These are phyloP conservation scores for Melanerpes formicivorus DNA, from an alignment of 2,113 vertebrate genomes.

Conservation along the genomic window DNA sequence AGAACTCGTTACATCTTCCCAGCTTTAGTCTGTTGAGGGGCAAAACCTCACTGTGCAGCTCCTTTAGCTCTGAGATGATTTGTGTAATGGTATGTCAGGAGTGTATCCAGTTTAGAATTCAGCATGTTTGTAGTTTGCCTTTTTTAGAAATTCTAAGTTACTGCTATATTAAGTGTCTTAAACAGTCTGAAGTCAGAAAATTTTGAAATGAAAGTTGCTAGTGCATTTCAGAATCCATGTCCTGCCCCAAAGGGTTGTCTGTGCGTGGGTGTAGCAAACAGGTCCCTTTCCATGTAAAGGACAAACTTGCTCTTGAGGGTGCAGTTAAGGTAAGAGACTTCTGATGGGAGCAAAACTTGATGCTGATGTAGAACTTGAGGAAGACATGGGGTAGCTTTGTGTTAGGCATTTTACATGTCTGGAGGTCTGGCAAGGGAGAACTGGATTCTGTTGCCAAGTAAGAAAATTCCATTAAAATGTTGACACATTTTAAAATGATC, in stretches of 20 bases:
- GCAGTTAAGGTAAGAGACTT: not conserved
- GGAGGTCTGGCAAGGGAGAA: not conserved
- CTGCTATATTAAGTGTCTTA: not conserved
- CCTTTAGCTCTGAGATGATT: not conserved
- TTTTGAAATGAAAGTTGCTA: not conserved
- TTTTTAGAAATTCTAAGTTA: not conserved
- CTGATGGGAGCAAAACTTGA: not conserved
- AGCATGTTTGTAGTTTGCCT: not conserved
- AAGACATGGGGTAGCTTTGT: not conserved
- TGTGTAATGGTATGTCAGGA: not conserved
- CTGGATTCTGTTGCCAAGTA: not conserved
- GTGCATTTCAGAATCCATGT: not conserved
- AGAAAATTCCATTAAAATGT: not conserved
- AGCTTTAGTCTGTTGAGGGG: not conserved
- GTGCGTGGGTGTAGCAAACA: rapidly evolving
- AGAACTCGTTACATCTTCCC: not conserved
- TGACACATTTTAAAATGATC: not conserved
- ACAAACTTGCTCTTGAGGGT: not conserved
- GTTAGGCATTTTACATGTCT: not conserved
- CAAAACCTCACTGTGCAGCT: not conserved
- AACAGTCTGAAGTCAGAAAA: not conserved
- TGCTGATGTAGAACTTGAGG: not conserved
- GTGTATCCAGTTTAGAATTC: not conserved
- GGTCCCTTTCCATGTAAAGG: not conserved
- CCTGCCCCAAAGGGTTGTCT: not conserved